Evolutionary conservation across 2,888 invertebrate genomes (phyloP), one percentile per base, ranked within the genome.

Genomic region (Odontothrips loti): DNA sequence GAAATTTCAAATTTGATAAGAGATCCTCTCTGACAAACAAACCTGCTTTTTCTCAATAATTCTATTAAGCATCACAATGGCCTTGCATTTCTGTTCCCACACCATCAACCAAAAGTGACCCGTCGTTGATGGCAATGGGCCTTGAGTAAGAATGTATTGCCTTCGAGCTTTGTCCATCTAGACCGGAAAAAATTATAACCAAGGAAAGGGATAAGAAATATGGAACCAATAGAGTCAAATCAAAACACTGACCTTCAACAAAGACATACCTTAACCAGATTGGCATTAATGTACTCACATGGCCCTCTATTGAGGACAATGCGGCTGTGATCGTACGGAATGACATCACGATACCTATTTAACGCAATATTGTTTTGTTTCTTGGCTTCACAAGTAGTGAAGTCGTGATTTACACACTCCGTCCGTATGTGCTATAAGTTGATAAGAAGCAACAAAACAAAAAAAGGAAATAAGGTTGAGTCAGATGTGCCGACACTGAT

Each of bases 81-180:
- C 97, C 87, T 92, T 93, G 84, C 93, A 92, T 84, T 94, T 92
- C 88, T 98, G 97, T 88, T 98, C 97, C 98, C 98, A 98, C 29
- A 97, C 92, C 98, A 98, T 98, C 82, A 96, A 89, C 98, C 98
- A 99, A 88, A 98, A 98, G 87, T 98, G 98, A 82, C 94, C 93
- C 80, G 95, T 92, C 34, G 98, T 98, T 86, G 92, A 91, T 82
- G 92, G 90, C 83, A 98, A 89, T 11, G 98, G 98, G 81, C 98
- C 98, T 90, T 98, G 96, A n/a, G 98, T 97, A 83, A 98, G 89
- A 85, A 98, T 98, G 87, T 98, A 98, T 86, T 93, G 92, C 84
- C 98, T 91, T 85, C 93, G 92, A 81, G 96, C 96, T 83, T 92
- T 91, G 83, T 94, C 93, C 87, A 96, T 90, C 92, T 95, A 87